Base-by-base conservation (phyloP, 2,797 vertebrate genomes). In the Decapterus maruadsi region DNA sequence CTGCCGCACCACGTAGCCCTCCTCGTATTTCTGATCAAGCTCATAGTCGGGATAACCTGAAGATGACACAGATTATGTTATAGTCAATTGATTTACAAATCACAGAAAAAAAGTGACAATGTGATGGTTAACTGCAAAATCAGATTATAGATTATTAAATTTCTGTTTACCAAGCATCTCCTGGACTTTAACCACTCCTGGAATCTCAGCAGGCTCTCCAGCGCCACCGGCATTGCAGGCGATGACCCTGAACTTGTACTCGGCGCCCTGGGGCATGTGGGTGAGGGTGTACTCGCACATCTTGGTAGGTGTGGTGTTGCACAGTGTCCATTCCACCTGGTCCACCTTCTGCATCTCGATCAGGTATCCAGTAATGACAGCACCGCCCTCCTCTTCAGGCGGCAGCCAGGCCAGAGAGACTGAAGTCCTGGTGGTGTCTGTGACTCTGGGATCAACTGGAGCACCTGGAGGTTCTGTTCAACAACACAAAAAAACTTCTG, bases 321-420 rank as follows among this genome's bases (percentile, higher is more conserved):
- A 99, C 93, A 98, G 96, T 55, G 97, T 99, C 98, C 98, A 99
- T 96, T 99, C 98, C 89, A 96, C 94, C 87, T 99, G 98, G 92
- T 99, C 98, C 83, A 98, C 95, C 88, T 99, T 99, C 91, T 99
- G 98, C 98, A 99, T 99, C 94, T 99, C 98, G 57, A 99, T 97
- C 38, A 99, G 93, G 89, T 99, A 99, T 58, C 98, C 98, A 51
- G 94, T 97, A 83, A 99, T 93, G 80, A 96, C 93, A 77, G 98
- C 96, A 63, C 98, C 98, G 68, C 98, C 98, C 94, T 98, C 97
- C 67, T 99, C 97, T 90, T 97, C 97, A 68, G 98, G 98, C 16
- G 96, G 94, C 81, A 95, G 95, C 98, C 98, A 99, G 83, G 97
- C 97, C 86, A 99, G 91, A 63, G 98, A 97, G 26, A 99, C 97